These are phyloP conservation scores for Hirtodrosophila alboralis DNA, from an alignment of 2,888 invertebrate species.

Conservation along the genomic window DNA sequence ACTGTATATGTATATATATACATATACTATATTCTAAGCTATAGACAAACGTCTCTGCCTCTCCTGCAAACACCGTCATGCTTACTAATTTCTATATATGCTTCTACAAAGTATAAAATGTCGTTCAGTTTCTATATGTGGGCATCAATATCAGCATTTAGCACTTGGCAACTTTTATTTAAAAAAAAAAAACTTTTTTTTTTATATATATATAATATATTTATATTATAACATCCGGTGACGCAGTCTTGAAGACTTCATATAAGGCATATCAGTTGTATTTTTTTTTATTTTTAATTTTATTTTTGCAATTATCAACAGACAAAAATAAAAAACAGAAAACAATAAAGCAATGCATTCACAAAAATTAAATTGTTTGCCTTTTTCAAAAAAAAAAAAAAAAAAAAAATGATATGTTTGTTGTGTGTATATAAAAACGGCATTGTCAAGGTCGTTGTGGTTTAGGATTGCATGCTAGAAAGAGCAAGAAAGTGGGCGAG, in stretches of 20 bases:
- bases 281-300: constrained; percentile 20
- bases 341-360: constrained; percentile 35
- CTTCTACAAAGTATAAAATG: constrained; percentile 14
- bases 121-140: constrained; percentile 37
- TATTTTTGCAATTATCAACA: constrained; percentile 35
- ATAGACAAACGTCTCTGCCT: too few species aligned
- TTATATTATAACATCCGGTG: constrained; percentile 58
- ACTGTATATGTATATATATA: too few species aligned
- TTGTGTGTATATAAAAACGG: constrained; percentile 25
- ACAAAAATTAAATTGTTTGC: constrained; percentile 20
- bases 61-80: constrained; percentile 39
- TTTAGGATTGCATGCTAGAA: constrained; percentile 20
- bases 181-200: too few species aligned
- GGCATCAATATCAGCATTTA: constrained; percentile 56
- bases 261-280: constrained; percentile 42
- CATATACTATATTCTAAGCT: too few species aligned
- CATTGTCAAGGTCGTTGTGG: constrained; percentile 53
- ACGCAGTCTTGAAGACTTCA: constrained; percentile 34
- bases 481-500: constrained; percentile 7
- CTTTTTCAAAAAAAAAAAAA: too few species aligned
- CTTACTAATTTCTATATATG: constrained; percentile 53
- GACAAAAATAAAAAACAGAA: constrained; percentile 16
- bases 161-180: constrained; percentile 45
- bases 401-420: constrained; percentile 11
- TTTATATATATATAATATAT: too few species aligned